phyloP scores from a whole-genome alignment of 1,140 invertebrate species.

The Drosophila arawakana region DNA sequence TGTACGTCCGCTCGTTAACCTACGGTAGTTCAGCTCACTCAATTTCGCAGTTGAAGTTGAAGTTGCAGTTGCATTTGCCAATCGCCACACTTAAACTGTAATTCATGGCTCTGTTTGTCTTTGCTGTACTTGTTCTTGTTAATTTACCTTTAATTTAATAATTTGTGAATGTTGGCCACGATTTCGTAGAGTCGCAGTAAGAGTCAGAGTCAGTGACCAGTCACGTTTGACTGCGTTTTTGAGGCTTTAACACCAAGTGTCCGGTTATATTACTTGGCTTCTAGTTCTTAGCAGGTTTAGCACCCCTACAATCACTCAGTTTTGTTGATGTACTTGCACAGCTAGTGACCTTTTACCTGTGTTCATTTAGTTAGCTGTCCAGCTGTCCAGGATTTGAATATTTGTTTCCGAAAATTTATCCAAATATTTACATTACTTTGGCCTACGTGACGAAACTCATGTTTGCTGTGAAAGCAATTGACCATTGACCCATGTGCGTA shows the following conservation, averaged over 20 bases:
- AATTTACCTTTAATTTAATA: conserved; percentile 66
- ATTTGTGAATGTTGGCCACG: conserved; percentile 61
- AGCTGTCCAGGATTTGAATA: conserved; percentile 42
- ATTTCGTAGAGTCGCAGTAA: conserved; percentile 18
- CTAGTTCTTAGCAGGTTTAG: conserved; percentile 45
- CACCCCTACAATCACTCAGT: conserved; percentile 25
- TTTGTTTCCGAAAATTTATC: conserved; percentile 27
- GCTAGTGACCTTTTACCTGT: conserved; percentile 63
- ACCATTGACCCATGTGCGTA: conserved; percentile 3
- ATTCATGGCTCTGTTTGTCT: conserved; percentile 36
- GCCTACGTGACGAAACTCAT: conserved; percentile 56
- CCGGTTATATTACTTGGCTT: conserved; percentile 61
- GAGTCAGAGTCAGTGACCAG: conserved; percentile 20
- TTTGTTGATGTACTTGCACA: conserved; percentile 20
- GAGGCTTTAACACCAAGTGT: conserved; percentile 39
- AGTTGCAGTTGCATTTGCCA: conserved; percentile 50
- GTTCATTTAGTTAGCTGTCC: conserved; percentile 38
- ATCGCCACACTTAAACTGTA: conserved; percentile 52
- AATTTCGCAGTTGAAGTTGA: conserved; percentile 34
- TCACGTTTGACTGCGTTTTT: conserved; percentile 64
- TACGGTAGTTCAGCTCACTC: conserved; percentile 19
- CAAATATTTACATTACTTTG: conserved; percentile 35
- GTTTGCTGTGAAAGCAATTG: not conserved
- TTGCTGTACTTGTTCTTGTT: conserved; percentile 53
- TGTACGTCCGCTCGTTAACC: not conserved